phyloP scores from a whole-genome alignment of 2,888 invertebrate species.

The Rhimphoctona megacephalus region DNA sequence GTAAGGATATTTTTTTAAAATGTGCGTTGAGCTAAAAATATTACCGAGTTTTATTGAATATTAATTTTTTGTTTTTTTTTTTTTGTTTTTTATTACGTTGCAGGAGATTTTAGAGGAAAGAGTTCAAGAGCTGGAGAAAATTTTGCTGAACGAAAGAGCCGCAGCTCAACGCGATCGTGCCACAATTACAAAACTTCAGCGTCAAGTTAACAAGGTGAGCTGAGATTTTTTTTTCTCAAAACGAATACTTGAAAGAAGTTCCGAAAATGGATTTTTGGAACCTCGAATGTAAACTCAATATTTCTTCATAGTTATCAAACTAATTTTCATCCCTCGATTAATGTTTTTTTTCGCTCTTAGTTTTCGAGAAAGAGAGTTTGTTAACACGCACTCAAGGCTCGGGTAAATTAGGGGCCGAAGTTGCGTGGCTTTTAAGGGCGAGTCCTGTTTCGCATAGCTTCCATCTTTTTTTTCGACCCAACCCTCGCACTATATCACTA shows the following conservation, averaged over 20 bases:
- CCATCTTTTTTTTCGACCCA: conserved; percentile 26
- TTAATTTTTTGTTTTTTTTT: conserved; percentile 9
- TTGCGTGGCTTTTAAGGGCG: conserved; percentile 44
- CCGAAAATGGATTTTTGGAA: not conserved
- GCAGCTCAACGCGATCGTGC: conserved; percentile 81
- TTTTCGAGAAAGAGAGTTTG: not conserved
- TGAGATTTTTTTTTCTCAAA: not conserved
- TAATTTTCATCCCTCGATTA: not conserved
- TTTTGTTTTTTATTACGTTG: conserved; percentile 57
- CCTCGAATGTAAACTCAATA: not conserved
- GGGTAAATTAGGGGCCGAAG: conserved; percentile 11
- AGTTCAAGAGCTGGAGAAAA: conserved; percentile 80
- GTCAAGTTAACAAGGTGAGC: conserved; percentile 81
- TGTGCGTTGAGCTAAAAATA: too few species aligned
- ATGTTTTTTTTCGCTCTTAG: not conserved
- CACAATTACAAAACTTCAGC: conserved; percentile 81
- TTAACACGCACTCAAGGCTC: not conserved
- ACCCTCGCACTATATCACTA: conserved; percentile 32
- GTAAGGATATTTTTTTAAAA: too few species aligned
- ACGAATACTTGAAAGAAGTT: not conserved
- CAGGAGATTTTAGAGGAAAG: conserved; percentile 81
- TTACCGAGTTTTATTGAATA: too few species aligned
- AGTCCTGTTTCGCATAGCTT: conserved; percentile 18
- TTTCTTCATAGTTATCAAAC: not conserved
- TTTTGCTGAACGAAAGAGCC: conserved; percentile 79